Evolutionary conservation across 2,113 vertebrate genomes (phyloP), one percentile per base, ranked within the genome.

Genomic region (Sigmodon hispidus): DNA sequence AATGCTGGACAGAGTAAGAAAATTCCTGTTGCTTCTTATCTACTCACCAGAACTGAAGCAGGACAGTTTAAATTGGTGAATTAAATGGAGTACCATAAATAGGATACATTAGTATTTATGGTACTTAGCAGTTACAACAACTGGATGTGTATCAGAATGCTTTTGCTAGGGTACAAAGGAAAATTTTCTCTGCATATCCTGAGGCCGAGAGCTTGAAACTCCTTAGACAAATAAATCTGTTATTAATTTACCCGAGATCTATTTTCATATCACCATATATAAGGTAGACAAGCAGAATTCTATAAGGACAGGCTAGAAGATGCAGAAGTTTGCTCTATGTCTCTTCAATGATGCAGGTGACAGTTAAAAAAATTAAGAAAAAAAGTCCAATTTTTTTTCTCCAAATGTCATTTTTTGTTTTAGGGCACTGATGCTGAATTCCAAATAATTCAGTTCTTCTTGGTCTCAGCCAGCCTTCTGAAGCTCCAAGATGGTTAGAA

Each of bases 61-160:
- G 89, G 69, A 80, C 59, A 59, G 65, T 95, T 57, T 57, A 81
- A 93, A 76, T 12, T 80, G 80, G 48, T 87, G 72, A 76, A 88
- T 80, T 76, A 80, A 86, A 67, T 52, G 59, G 31, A 15, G 2
- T 84, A 29, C 63, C 31, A 73, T 36, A 1, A 43, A 69, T 79
- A 80, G 5, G 55, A 79, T 77, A 67, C 13, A 65, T 13, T 48
- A 57, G 10, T 48, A 73, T 88, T 90, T 87, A 69, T 63, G 36
- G 59, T n/a, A 57, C 22, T 55, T 0, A 50, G 19, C 72, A 12
- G 89, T 93, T 83, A 89, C 5, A 72, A 6, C 63, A 80, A 43
- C n/a, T 59, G 50, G 50, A 88, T 43, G 21, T 3, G 34, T 65
- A 70, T 48, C 59, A 70, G 21, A 19, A 22, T 89, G 89, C 40